Evolutionary conservation across 1,140 invertebrate species (phyloP), one percentile per base, ranked within the genome.

Genomic region (Harpegnathos saltator): DNA sequence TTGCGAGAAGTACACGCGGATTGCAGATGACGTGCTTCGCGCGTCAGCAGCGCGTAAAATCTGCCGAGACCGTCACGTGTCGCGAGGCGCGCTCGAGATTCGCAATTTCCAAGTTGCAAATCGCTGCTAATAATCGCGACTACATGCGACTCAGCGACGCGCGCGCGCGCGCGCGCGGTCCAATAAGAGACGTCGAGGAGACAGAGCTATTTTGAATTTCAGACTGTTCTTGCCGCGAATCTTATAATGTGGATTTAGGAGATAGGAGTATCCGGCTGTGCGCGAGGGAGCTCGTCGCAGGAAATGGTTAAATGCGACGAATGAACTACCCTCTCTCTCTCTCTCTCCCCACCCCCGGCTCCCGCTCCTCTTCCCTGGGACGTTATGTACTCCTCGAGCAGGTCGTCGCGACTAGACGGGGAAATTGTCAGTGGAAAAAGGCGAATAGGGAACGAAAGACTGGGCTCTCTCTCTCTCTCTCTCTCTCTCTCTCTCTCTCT

Each of bases 281-380:
- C 5, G 54, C 26, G 66, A 50, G n/a, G n/a, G n/a, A 50, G 71
- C 29, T 22, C 52, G 26, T 63, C 14, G n/a, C 52, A 82, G 69
- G 65, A 86, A 88, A 68, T 78, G 82, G 66, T 84, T 86, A 88
- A 88, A 85, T 78, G 69, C 77, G 81, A 83, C 63, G 56, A 90
- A 88, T 72, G 68, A 81, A 82, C 74, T 69, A 63, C 26, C 62
- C n/a, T n/a, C n/a, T n/a, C n/a, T n/a, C n/a, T n/a, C n/a, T n/a
- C n/a, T n/a, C n/a, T n/a, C n/a, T n/a, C n/a, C n/a, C n/a, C n/a
- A n/a, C n/a, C 75, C n/a, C 69, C 38, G 82, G 22, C 1, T 52
- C 4, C 29, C 12, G 19, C 22, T 50, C 56, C 77, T 71, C 56
- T 72, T 71, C 33, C 59, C 52, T 62, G 14, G 19, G 38, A 68